Evolutionary conservation across 1,140 invertebrate species (phyloP), one percentile per base, ranked within the genome.

Genomic region (Augochlora pura): DNA sequence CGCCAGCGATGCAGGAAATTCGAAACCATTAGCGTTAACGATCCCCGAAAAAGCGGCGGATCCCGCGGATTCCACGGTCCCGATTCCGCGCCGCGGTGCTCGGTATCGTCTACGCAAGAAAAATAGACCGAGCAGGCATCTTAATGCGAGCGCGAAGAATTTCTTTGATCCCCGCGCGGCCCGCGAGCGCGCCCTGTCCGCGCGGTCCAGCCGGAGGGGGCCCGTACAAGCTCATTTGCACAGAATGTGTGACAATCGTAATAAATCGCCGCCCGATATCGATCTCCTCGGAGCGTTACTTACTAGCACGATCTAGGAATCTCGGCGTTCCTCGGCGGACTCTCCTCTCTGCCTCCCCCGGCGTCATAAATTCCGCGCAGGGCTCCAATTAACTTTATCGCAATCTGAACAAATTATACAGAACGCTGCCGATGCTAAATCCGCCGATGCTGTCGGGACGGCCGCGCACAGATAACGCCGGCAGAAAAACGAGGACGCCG

Each of bases 371-470:
- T 86, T 81, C 68, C 71, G 52, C 57, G n/a, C 79, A 25, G 54
- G 70, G 77, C 81, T 77, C 75, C 80, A 79, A 86, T 86, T 85
- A 82, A 82, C 80, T 86, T 85, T 82, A 85, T 86, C 83, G 81
- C 67, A 59, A 81, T 86, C 80, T 64, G 63, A 75, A 85, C 83
- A 85, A 85, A 85, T 85, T 86, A 82, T 78, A 79, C 63, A 66
- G 67, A 75, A 73, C 62, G 74, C 49, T 42, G 71, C 73, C 66
- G 74, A 73, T 69, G 83, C 57, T 86, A 75, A 85, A 85, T 82
- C 74, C 66, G 67, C 16, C 57, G 77, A 71, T 21, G 54, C 21
- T 46, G 42, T 38, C 52, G 39, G 42, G 38, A 80, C 68, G 32
- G 32, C 25, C 39, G 46, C 5, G 39, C 18, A n/a, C n/a, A 72